phyloP scores from a whole-genome alignment of 2,113 vertebrate species.

The Smithornis capensis region DNA sequence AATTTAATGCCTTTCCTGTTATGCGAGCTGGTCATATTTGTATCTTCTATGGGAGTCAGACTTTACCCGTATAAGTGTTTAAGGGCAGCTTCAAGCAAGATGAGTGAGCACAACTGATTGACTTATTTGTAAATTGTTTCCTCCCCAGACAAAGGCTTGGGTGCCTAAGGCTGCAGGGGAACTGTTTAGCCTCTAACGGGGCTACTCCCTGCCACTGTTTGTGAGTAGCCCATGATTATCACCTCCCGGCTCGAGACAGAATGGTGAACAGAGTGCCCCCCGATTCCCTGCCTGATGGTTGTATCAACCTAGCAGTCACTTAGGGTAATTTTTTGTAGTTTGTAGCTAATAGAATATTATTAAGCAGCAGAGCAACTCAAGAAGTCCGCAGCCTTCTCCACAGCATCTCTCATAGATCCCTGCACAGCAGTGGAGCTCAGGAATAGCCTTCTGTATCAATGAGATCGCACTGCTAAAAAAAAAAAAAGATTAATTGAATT shows the following conservation, averaged over 20 bases:
- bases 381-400: neutral
- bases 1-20: neutral
- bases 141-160: fast-evolving
- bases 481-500: neutral
- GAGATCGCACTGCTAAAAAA: neutral
- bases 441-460: neutral
- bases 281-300: neutral
- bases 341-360: neutral
- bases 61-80: neutral
- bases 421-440: neutral
- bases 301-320: neutral
- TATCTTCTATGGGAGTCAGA: neutral
- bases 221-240: neutral
- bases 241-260: neutral
- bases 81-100: neutral
- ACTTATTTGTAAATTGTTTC: neutral
- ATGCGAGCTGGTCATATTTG: neutral
- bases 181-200: neutral
- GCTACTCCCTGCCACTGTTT: neutral
- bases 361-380: neutral
- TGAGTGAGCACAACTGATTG: neutral
- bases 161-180: neutral
- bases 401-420: neutral
- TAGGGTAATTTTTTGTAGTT: neutral
- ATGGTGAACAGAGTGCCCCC: neutral